Evolutionary conservation across 2,113 vertebrate genomes (phyloP).

Genomic region (Nesoenas mayeri): DNA sequence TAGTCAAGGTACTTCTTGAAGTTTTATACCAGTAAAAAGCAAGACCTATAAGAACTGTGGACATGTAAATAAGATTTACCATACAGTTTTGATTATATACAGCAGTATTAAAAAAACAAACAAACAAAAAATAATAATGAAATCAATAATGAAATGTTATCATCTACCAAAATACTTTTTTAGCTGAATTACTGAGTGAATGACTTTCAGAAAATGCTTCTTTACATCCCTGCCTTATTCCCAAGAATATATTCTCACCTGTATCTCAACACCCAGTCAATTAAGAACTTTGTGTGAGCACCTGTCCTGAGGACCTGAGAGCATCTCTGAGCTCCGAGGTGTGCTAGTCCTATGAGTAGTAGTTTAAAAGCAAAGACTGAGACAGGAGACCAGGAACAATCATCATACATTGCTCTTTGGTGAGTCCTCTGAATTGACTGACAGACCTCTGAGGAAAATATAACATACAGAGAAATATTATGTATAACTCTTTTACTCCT

Average conservation of each 20-base stretch:
- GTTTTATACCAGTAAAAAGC: neutral
- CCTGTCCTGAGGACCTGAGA: neutral
- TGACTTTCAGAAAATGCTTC: neutral
- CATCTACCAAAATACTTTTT: neutral
- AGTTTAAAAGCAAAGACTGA: neutral
- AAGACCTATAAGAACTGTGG: neutral
- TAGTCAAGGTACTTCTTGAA: neutral
- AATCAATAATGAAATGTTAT: neutral
- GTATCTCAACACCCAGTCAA: neutral
- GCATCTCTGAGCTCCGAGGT: neutral
- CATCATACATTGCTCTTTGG: neutral
- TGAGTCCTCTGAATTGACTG: neutral
- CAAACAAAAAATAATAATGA: neutral
- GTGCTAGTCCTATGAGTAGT: rapidly evolving
- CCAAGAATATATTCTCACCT: neutral
- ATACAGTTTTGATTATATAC: neutral
- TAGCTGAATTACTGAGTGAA: neutral
- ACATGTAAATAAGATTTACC: neutral
- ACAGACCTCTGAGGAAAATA: neutral
- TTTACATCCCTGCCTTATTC: neutral
- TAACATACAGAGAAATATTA: neutral
- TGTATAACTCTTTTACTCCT: neutral
- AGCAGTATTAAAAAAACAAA: neutral
- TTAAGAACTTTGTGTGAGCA: neutral
- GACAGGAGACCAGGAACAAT: neutral